Evolutionary conservation across 2,797 vertebrate species (phyloP).

Genomic region (Etheostoma nigrum): DNA sequence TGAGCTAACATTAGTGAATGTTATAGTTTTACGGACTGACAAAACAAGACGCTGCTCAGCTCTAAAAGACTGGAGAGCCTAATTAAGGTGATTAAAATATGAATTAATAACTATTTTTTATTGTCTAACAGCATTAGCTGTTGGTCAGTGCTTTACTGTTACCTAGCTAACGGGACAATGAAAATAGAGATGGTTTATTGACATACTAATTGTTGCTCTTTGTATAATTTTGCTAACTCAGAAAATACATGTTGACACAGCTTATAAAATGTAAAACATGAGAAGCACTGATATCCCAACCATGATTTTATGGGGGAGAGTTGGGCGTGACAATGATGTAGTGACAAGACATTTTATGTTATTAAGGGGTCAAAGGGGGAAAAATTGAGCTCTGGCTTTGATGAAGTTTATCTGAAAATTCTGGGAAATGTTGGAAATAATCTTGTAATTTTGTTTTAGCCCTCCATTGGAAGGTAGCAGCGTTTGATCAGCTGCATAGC

Average conservation of each 20-base stretch:
- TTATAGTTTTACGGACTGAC: too few species aligned
- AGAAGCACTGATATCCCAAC: not conserved
- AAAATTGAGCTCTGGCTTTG: not conserved
- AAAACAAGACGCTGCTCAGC: too few species aligned
- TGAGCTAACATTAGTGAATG: too few species aligned
- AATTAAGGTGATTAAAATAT: too few species aligned
- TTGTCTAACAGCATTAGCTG: too few species aligned
- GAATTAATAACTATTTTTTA: too few species aligned
- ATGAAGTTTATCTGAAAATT: not conserved
- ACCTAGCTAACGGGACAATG: not conserved
- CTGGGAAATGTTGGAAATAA: not conserved
- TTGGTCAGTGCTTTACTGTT: not conserved
- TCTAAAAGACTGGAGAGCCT: too few species aligned
- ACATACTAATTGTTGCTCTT: not conserved
- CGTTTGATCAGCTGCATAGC: constrained; percentile 14
- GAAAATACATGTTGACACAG: not conserved
- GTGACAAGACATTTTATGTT: not conserved
- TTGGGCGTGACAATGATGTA: not conserved
- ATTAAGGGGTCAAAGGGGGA: not conserved
- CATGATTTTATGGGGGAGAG: not conserved
- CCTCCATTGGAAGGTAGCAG: not conserved
- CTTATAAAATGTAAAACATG: not conserved
- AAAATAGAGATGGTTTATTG: not conserved
- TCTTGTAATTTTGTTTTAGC: constrained; percentile 13
- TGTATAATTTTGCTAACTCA: not conserved